Evolutionary conservation across 2,797 vertebrate genomes (phyloP).

Genomic region (Melanitta fusca): DNA sequence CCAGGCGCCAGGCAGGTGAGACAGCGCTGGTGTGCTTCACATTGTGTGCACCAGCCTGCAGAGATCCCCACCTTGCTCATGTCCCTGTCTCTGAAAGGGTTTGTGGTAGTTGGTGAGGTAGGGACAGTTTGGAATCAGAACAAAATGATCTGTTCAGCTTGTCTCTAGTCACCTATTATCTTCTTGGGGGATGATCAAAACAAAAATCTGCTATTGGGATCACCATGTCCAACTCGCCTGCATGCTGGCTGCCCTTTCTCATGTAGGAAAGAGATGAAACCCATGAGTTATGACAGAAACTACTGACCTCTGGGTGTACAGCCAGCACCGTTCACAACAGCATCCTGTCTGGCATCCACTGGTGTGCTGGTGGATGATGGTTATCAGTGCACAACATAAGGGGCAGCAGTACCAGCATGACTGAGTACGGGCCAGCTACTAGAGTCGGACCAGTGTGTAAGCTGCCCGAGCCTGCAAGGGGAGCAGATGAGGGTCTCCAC

Average conservation of each 20-base stretch:
- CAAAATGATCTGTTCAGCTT: accelerated
- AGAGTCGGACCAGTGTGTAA: neutral
- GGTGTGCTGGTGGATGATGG: neutral
- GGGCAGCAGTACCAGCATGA: neutral
- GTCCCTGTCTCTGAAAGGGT: neutral
- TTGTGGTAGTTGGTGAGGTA: neutral
- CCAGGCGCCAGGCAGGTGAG: neutral
- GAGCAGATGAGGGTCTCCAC: accelerated
- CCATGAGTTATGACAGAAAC: neutral
- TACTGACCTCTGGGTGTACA: neutral
- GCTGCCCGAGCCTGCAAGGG: neutral
- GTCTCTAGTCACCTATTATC: neutral
- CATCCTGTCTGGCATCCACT: neutral
- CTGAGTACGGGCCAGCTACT: neutral
- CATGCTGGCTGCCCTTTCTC: neutral
- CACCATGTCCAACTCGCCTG: neutral
- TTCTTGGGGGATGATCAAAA: neutral
- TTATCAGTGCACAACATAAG: neutral
- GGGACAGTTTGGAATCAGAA: neutral
- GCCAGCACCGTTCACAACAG: neutral
- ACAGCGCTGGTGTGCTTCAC: neutral
- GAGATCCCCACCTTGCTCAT: neutral
- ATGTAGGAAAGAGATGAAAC: neutral
- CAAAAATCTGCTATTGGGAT: neutral
- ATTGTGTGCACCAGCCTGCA: accelerated